These are phyloP conservation scores for Eueremaeus valkanovi DNA, from an alignment of 2,888 invertebrate species.

Conservation along the genomic window DNA sequence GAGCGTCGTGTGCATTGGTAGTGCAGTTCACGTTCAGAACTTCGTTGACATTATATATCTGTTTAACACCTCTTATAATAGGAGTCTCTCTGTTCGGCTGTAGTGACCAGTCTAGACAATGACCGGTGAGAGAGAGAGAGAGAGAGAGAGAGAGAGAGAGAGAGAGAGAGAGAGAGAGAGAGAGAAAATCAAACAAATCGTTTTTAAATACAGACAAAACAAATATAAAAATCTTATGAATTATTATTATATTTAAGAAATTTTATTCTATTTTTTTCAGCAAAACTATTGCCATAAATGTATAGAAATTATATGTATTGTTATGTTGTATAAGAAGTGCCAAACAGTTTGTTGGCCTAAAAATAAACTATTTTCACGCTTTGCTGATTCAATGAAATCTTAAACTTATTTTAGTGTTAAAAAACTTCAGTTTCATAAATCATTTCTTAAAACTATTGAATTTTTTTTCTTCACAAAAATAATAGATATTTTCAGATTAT, in stretches of 20 bases:
- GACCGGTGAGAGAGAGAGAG: too few relatives aligned
- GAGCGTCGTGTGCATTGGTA: constrained; percentile 33
- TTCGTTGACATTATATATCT: constrained; percentile 37
- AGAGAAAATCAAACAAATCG: too few relatives aligned
- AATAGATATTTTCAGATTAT: constrained; percentile 2
- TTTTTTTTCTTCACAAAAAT: too few relatives aligned
- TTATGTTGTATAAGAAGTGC: too few relatives aligned
- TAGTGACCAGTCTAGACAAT: constrained; percentile 35
- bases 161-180: too few relatives aligned
- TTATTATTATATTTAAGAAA: too few relatives aligned
- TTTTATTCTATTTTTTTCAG: too few relatives aligned
- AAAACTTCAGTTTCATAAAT: neutral
- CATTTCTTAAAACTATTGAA: constrained; percentile 27
- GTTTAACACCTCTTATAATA: constrained; percentile 39
- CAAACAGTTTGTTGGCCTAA: constrained; percentile 5
- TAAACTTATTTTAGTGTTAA: neutral
- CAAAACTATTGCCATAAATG: too few relatives aligned
- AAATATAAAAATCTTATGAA: too few relatives aligned
- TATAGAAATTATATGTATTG: too few relatives aligned
- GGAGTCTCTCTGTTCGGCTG: constrained; percentile 38
- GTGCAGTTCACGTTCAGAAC: constrained; percentile 39
- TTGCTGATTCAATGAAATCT: constrained; percentile 30
- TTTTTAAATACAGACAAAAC: too few relatives aligned
- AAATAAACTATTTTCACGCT: constrained; percentile 22
- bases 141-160: too few relatives aligned